Evolutionary conservation across 2,113 vertebrate species (phyloP).

Genomic region (Oreotragus oreotragus): DNA sequence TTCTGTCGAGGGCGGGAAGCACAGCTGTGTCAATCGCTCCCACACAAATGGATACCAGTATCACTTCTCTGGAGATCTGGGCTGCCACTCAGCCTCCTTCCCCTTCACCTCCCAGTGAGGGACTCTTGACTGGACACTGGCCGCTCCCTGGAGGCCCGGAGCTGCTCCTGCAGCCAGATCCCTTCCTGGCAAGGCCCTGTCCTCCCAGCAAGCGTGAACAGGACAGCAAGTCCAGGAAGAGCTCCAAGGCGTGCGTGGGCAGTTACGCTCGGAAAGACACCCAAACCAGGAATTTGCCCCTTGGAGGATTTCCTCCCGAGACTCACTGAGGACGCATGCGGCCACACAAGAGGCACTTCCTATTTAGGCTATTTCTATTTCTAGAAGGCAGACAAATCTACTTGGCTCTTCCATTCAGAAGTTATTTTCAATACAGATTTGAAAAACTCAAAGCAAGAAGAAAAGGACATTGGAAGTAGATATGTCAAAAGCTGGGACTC

Average conservation of each 20-base stretch:
- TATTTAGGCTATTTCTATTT: constrained; percentile 65
- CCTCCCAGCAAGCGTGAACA: accelerated
- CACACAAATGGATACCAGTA: accelerated
- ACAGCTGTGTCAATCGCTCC: background rate
- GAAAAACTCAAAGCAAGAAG: background rate
- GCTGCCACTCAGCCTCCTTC: background rate
- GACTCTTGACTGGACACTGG: background rate
- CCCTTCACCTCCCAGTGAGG: background rate
- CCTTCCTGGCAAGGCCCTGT: background rate
- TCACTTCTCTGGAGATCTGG: accelerated
- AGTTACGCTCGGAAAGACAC: no score
- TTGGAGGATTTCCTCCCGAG: background rate
- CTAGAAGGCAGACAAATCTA: constrained; percentile 36
- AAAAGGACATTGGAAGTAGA: background rate
- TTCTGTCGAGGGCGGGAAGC: background rate
- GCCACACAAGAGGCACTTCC: constrained; percentile 34
- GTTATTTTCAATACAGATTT: background rate
- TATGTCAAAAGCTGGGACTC: constrained; percentile 18
- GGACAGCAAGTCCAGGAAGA: background rate
- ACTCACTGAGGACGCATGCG: background rate
- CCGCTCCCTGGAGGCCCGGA: accelerated
- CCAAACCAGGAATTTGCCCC: background rate
- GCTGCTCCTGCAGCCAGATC: background rate
- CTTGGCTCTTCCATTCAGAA: background rate
- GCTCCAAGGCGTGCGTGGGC: background rate